Evolutionary conservation across 1,140 invertebrate genomes (phyloP).

Genomic region (Diprion similis): DNA sequence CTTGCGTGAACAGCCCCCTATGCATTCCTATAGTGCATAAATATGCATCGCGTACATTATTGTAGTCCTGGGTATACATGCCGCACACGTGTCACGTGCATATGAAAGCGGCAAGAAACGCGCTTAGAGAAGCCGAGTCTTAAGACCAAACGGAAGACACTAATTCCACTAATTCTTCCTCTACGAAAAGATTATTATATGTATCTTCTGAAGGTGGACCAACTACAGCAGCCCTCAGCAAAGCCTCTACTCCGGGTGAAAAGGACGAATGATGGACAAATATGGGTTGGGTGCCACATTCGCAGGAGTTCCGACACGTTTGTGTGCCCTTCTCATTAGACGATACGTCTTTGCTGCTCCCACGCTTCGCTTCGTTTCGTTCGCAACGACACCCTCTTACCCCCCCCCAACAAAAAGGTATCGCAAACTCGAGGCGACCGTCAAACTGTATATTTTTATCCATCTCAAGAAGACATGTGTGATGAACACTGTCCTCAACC

Average conservation of each 20-base stretch:
- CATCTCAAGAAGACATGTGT: no score
- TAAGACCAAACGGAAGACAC: conserved; percentile 9
- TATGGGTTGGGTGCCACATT: conserved; percentile 31
- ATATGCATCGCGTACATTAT: conserved; percentile 2
- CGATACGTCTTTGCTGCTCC: conserved; percentile 22
- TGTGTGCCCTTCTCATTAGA: conserved; percentile 34
- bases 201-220: conserved; percentile 2
- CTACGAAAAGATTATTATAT: conserved; percentile 9
- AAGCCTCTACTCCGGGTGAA: background rate
- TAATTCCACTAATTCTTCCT: conserved; percentile 10
- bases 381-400: background rate
- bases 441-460: no score
- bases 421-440: no score
- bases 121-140: background rate
- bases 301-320: background rate
- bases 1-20: no score
- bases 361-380: background rate
- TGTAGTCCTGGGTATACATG: background rate
- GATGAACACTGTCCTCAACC: no score
- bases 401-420: no score
- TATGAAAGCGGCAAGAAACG: background rate
- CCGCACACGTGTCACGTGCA: background rate
- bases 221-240: background rate
- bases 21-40: background rate
- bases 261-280: conserved; percentile 21